A percentile compares a stretch with the other conserved stretches of the same genome.
Evolutionary conservation across 1,140 invertebrate species (phyloP).

Genomic region (Tachypleus tridentatus): DNA sequence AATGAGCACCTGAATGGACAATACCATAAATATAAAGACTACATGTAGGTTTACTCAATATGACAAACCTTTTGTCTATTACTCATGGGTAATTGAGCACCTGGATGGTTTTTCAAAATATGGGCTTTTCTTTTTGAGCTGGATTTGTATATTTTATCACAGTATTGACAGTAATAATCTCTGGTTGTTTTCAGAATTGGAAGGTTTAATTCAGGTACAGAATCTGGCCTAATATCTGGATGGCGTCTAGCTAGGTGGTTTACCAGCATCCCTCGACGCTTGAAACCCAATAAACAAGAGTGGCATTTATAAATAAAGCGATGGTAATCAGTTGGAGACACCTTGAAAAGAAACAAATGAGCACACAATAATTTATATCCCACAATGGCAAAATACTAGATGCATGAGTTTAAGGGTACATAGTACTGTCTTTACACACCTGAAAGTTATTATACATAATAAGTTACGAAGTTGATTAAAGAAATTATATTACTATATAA

Average conservation of each 20-base stretch:
- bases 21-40: too few relatives aligned
- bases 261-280: constrained; percentile 66
- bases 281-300: constrained; percentile 64
- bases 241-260: constrained; percentile 76
- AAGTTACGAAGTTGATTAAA: too few relatives aligned
- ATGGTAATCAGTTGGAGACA: constrained; percentile 56
- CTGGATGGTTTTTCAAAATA: constrained; percentile 74
- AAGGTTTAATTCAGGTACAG: constrained; percentile 66
- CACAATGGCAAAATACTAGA: too few relatives aligned
- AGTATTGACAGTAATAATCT: constrained; percentile 75
- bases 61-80: constrained; percentile 32
- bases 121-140: constrained; percentile 73
- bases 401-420: too few relatives aligned
- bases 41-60: too few relatives aligned
- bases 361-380: too few relatives aligned
- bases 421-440: too few relatives aligned
- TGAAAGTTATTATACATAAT: too few relatives aligned
- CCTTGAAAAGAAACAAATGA: constrained; percentile 29
- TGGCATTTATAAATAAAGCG: constrained; percentile 70
- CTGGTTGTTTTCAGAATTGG: constrained; percentile 65
- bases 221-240: constrained; percentile 57
- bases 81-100: constrained; percentile 49
- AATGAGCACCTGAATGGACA: too few relatives aligned
- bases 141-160: constrained; percentile 75
- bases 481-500: too few relatives aligned